Evolutionary conservation across 2,797 vertebrate species (phyloP).

Genomic region (Leptoclinus maculatus): DNA sequence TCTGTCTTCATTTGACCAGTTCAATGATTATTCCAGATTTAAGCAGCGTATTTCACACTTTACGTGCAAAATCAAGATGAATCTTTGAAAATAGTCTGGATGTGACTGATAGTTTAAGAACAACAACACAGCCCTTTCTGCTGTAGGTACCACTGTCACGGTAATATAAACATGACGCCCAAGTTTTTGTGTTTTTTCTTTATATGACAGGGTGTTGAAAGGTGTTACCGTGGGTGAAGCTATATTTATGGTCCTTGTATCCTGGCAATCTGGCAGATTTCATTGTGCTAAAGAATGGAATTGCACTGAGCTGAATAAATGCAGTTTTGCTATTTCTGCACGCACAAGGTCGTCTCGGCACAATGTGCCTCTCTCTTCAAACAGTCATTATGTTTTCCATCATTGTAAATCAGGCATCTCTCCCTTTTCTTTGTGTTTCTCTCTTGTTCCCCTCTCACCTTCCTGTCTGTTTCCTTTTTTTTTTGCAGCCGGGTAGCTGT

Average conservation of each 20-base stretch:
- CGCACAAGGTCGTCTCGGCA: conserved; percentile 69
- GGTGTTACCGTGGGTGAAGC: conserved; percentile 63
- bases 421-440: conserved; percentile 37
- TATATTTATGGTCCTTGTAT: conserved; percentile 72
- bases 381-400: conserved; percentile 70
- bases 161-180: conserved; percentile 58
- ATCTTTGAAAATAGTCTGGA: conserved; percentile 29
- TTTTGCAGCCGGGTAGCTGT: conserved; percentile 89
- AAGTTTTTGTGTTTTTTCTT: conserved; percentile 37
- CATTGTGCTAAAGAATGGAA: conserved; percentile 42
- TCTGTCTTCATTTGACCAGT: conserved; percentile 61
- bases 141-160: conserved; percentile 50
- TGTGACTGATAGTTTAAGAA: conserved; percentile 50
- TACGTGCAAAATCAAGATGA: conserved; percentile 46
- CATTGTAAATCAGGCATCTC: conserved; percentile 69
- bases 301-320: conserved; percentile 52
- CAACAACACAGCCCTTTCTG: conserved; percentile 28
- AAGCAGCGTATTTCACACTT: conserved; percentile 51
- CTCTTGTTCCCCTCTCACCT: conserved; percentile 6
- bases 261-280: conserved; percentile 62
- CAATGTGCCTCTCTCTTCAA: conserved; percentile 63
- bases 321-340: conserved; percentile 53
- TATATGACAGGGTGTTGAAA: conserved; percentile 67
- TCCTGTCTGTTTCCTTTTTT: conserved; percentile 30
- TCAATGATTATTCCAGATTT: conserved; percentile 45